Evolutionary conservation across 2,113 vertebrate genomes (phyloP).

Genomic region (Canis aureus): DNA sequence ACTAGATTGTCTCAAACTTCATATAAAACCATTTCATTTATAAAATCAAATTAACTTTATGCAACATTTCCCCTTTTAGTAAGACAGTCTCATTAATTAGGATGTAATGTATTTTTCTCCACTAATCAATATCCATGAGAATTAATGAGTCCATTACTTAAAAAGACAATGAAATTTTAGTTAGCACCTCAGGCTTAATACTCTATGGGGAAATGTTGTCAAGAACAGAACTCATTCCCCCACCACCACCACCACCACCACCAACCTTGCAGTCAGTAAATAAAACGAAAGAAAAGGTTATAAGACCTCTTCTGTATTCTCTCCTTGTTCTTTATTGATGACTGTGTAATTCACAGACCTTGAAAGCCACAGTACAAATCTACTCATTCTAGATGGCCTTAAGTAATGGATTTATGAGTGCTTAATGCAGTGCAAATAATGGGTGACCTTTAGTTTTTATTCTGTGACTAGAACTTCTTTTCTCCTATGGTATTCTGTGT

Average conservation of each 20-base stretch:
- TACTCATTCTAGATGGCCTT: constrained; percentile 88
- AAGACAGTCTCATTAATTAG: constrained; percentile 86
- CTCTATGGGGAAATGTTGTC: constrained; percentile 71
- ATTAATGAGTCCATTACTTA: constrained; percentile 88
- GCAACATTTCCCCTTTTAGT: constrained; percentile 76
- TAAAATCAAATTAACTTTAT: constrained; percentile 80
- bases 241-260: background rate
- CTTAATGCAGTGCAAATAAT: constrained; percentile 88
- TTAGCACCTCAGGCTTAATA: constrained; percentile 82
- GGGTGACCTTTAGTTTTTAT: constrained; percentile 81
- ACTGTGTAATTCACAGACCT: constrained; percentile 86
- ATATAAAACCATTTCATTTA: constrained; percentile 74
- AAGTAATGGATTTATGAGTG: constrained; percentile 91
- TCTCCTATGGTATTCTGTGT: constrained; percentile 17
- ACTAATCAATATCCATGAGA: constrained; percentile 89
- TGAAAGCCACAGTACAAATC: constrained; percentile 88
- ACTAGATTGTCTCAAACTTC: constrained; percentile 75
- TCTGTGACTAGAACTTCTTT: constrained; percentile 36
- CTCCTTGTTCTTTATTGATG: constrained; percentile 90
- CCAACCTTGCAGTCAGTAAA: constrained; percentile 79
- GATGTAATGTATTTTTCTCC: constrained; percentile 85
- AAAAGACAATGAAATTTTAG: constrained; percentile 87
- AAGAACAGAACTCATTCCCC: background rate
- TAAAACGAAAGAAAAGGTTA: constrained; percentile 72
- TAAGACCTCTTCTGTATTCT: constrained; percentile 86